Base-by-base conservation (phyloP, 2,888 invertebrate species). In the Synergus gifuensis region DNA sequence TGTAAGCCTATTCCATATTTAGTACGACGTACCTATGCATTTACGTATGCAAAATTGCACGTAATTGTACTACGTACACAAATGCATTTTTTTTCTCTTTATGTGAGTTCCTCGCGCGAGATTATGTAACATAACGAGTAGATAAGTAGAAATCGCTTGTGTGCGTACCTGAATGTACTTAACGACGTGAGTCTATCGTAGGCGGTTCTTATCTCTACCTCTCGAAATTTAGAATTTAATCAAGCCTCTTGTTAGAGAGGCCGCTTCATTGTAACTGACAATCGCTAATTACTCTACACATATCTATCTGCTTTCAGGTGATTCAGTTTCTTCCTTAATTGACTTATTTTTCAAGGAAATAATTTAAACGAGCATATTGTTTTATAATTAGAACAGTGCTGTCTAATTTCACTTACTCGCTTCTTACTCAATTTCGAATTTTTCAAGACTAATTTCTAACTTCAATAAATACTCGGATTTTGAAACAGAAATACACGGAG, bases 111-210 rank as follows among this genome's bases (percentile, higher is more conserved):
- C 46, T 67, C 22, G 46, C 22, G 28, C 11, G 5, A 8, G 28
- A 54, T 73, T 73, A 73, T 54, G 54, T 73, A 73, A 73, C 36
- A 2, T 28, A 73, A 60, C 22, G 16, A 49, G 36, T 16, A 46
- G 64, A 16, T n/a, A 36, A 64, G 16, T 62, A n/a, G n/a, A n/a
- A 16, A 40, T 64, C n/a, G 11, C 18, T 12, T 60, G 54, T 54
- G 9, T 60, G 12, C 12, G 22, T 22, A 60, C 9, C 9, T 60
- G 60, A n/a, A 49, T 63, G 28, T 36, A 11, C 63, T 14, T 63
- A 36, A 28, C 63, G 36, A 22, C 14, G 36, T 63, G 16, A 16
- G 8, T 63, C 28, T 63, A 63, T 54, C 9, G 9, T 9, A 54
- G 9, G n/a, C n/a, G 8, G 40, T 16, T 63, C 28, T 63, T 63